A percentile compares a stretch with the other conserved stretches of the same genome.
These are phyloP conservation scores for Castor canadensis DNA, from an alignment of 2,113 vertebrate species.

Conservation along the genomic window DNA sequence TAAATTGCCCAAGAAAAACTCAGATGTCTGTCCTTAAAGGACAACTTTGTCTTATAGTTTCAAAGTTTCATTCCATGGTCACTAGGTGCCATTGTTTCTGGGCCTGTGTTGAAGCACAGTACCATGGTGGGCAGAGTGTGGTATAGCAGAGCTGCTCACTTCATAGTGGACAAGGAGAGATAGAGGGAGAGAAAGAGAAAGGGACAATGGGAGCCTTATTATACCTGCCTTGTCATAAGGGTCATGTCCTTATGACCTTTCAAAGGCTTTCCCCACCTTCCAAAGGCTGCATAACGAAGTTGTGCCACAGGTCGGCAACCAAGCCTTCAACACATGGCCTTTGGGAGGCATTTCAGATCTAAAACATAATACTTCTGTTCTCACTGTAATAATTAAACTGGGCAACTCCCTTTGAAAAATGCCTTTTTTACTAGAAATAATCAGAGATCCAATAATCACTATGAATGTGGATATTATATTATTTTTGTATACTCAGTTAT, in stretches of 20 bases:
- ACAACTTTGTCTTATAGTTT: background rate
- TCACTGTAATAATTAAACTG: background rate
- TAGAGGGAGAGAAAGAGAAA: no score
- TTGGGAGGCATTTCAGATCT: background rate
- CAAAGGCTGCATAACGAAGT: background rate
- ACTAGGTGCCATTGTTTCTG: background rate
- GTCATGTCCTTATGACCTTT: background rate
- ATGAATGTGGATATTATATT: background rate
- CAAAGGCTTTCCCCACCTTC: background rate
- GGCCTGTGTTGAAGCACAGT: rapidly evolving
- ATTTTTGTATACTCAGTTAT: background rate
- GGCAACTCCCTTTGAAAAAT: background rate
- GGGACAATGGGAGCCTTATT: background rate
- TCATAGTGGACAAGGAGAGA: background rate
- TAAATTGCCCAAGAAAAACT: background rate
- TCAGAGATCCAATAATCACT: background rate
- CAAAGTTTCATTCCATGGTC: background rate
- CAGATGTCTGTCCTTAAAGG: background rate
- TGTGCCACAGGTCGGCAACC: background rate
- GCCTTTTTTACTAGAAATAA: background rate
- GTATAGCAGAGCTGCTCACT: background rate
- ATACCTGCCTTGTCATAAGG: background rate
- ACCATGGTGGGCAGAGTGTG: background rate
- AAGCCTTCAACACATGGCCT: background rate
- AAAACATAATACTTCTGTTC: background rate